phyloP scores from a whole-genome alignment of 35 echinoderm and acorn worm species.

The Chiridota heheva region DNA sequence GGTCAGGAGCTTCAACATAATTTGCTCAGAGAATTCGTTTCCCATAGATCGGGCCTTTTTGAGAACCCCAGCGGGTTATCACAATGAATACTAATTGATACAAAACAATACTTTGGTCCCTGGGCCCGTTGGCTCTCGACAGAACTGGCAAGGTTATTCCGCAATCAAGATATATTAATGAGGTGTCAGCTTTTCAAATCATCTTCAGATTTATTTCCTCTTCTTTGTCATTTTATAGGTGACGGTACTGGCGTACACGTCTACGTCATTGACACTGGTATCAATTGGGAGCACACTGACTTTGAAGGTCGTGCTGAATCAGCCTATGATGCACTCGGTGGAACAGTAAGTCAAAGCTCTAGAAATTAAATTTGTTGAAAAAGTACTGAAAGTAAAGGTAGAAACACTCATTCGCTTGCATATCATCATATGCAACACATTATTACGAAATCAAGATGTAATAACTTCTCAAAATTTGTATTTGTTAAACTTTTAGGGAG shows the following conservation, averaged over 20 bases:
- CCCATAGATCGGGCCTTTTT: no score
- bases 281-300: constrained; percentile 37
- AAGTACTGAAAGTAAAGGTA: no score
- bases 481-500: constrained; percentile 21
- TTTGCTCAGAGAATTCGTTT: no score
- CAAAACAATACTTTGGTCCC: no score
- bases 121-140: no score
- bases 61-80: no score
- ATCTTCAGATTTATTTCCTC: neutral
- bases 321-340: constrained; percentile 49
- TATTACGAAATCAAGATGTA: no score
- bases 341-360: constrained; percentile 15
- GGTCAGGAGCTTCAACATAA: no score
- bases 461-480: neutral
- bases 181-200: neutral
- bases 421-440: no score
- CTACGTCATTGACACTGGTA: constrained; percentile 68
- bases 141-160: neutral
- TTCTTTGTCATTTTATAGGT: constrained; percentile 12
- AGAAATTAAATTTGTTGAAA: neutral
- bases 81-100: no score
- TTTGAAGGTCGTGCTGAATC: constrained; percentile 28
- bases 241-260: constrained; percentile 47
- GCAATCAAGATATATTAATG: neutral
- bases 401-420: no score